Base-by-base conservation (phyloP, 2,888 invertebrate genomes). In the Diadegma fenestrale region DNA sequence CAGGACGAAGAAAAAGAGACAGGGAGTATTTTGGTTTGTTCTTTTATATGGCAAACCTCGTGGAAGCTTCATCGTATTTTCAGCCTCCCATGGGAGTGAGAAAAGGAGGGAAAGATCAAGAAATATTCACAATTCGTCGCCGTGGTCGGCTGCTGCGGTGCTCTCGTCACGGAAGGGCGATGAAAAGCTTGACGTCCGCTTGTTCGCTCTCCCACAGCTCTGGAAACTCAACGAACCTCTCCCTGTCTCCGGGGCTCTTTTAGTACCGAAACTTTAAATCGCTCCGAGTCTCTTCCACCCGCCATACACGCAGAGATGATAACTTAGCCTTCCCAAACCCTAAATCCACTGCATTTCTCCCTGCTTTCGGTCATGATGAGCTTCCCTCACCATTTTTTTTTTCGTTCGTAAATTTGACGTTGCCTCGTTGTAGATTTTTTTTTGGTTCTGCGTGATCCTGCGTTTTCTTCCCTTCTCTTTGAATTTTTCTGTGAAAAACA, bases 201-300 rank as follows among this genome's bases (percentile, higher is more conserved):
- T 37, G 79, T 33, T 73, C 48, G 79, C 37, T 30, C 37, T 30
- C 61, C 51, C 6, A 58, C 19, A 79, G 43, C 54, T 64, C 78
- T 48, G 64, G 79, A 26, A 73, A 80, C 71, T 80, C 72, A 80
- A 80, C 71, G 64, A 80, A 71, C 63, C 63, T 69, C 22, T 33
- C 51, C 48, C 48, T 63, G 72, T 71, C 63, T 63, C 26, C 63
- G 71, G 71, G 33, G 71, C 69, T 71, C 77, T 69, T 80, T 63
- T 26, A 64, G 43, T 22, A 41, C 63, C 22, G 37, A 63, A 80
- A 80, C 79, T 80, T 80, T 72, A 41, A 63, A 80, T 48, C 71
- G 41, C 61, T 73, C 43, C 19, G 26, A 26, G 26, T 41, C 22
- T 58, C 19, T 61, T 43, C 22, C 30, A 26, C 22, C 26, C 6